Evolutionary conservation across 2,888 invertebrate species (phyloP).

Genomic region (Itoplectis maculator): DNA sequence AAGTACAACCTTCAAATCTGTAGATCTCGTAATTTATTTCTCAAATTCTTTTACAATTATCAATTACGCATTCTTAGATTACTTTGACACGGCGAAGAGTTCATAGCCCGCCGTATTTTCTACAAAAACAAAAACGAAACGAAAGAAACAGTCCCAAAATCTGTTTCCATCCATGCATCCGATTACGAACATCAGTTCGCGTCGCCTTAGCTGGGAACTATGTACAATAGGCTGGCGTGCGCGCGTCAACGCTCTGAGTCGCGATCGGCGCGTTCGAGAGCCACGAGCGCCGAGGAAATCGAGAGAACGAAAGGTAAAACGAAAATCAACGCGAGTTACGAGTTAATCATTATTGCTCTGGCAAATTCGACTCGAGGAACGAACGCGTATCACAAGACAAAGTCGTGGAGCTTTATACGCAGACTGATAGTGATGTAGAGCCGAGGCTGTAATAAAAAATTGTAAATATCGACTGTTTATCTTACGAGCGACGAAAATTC

Average conservation of each 20-base stretch:
- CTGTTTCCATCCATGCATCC: slow-evolving; percentile 41
- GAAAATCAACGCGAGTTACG: slow-evolving; percentile 12
- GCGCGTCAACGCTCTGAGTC: not conserved
- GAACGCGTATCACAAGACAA: slow-evolving; percentile 19
- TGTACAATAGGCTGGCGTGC: slow-evolving; percentile 47
- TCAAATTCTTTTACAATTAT: slow-evolving; percentile 42
- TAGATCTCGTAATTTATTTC: slow-evolving; percentile 39
- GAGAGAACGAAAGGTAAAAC: not conserved
- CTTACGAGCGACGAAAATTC: slow-evolving; percentile 63
- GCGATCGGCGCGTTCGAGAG: not conserved
- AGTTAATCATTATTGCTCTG: slow-evolving; percentile 4
- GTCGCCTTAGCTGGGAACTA: slow-evolving; percentile 32
- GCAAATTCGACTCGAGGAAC: slow-evolving; percentile 20
- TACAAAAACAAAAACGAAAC: slow-evolving; percentile 10
- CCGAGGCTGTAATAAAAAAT: slow-evolving; percentile 51
- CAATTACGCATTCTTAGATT: slow-evolving; percentile 46
- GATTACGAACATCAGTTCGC: slow-evolving; percentile 13
- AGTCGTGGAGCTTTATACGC: not conserved
- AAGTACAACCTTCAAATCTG: not conserved
- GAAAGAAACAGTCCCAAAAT: slow-evolving; percentile 30
- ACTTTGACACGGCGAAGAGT: slow-evolving; percentile 35
- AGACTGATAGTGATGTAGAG: slow-evolving; percentile 26
- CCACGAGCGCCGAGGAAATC: not conserved
- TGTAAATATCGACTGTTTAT: slow-evolving; percentile 15
- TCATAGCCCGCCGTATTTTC: slow-evolving; percentile 12